Evolutionary conservation across 2,113 vertebrate genomes (phyloP).

Genomic region (Callospermophilus lateralis): DNA sequence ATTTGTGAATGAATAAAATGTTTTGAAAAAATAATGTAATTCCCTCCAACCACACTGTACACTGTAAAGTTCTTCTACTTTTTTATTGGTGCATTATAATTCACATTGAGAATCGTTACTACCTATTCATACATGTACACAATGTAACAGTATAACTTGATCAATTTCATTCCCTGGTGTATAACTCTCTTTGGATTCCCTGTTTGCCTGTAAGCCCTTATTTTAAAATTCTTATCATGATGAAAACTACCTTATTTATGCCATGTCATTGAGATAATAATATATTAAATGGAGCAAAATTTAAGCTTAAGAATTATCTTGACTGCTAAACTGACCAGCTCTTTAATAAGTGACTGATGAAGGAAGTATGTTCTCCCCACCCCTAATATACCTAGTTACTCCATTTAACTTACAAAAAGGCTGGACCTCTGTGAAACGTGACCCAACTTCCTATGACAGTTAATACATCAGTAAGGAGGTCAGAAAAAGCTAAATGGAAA

Average conservation of each 20-base stretch:
- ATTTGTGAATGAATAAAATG: neutral
- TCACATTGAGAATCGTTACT: no score
- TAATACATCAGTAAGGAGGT: neutral
- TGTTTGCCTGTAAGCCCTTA: conserved; percentile 52
- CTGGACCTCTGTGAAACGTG: neutral
- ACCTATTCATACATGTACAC: no score
- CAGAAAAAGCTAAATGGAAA: neutral
- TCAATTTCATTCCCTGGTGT: no score
- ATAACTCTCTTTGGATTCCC: neutral
- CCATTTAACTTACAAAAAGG: neutral
- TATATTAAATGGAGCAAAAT: conserved; percentile 56
- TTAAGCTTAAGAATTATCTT: conserved; percentile 3
- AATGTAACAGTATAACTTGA: no score
- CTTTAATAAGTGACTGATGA: neutral
- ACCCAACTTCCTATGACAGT: neutral
- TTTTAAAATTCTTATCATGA: conserved; percentile 39
- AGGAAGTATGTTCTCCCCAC: neutral
- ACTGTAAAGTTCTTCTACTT: conserved; percentile 43
- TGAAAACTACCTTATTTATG: conserved; percentile 74
- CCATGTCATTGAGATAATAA: conserved; percentile 52
- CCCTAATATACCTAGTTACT: neutral
- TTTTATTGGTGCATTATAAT: no score
- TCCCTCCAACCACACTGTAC: conserved; percentile 58
- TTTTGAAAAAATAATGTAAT: neutral
- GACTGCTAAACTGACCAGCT: neutral